phyloP scores from a whole-genome alignment of 2,888 invertebrate genomes.

The Sepioteuthis lessoniana region DNA sequence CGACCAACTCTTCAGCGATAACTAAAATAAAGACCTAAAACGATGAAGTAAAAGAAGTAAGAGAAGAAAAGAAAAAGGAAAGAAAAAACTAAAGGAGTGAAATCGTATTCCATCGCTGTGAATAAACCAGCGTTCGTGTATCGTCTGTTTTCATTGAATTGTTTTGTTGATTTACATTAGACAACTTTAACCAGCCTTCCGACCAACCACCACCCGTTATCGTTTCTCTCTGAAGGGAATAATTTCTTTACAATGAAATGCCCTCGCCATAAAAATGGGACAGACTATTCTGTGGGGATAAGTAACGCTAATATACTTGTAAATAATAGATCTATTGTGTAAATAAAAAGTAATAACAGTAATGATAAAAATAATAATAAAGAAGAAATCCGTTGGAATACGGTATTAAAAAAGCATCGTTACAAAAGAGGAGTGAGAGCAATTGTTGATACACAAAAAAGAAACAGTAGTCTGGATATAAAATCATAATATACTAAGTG shows the following conservation, averaged over 20 bases:
- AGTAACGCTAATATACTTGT: slow-evolving; percentile 12
- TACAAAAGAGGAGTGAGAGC: not conserved
- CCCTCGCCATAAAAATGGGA: not conserved
- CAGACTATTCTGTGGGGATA: not conserved
- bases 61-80: too few relatives aligned
- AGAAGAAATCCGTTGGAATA: not conserved
- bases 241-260: not conserved
- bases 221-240: not conserved
- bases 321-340: not conserved
- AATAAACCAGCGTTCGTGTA: not conserved
- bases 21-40: too few relatives aligned
- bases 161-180: not conserved
- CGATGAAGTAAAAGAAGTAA: too few relatives aligned
- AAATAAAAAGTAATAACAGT: not conserved
- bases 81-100: too few relatives aligned
- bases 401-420: not conserved
- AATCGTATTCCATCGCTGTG: too few relatives aligned
- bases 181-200: not conserved
- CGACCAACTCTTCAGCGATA: too few relatives aligned
- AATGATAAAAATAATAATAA: not conserved
- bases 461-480: not conserved
- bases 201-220: not conserved
- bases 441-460: not conserved
- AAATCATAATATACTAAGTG: not conserved
- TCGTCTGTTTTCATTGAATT: slow-evolving; percentile 6